Conservation (phyloP, 2,888 invertebrate species). For the Entomobrya multifasciata region DNA sequence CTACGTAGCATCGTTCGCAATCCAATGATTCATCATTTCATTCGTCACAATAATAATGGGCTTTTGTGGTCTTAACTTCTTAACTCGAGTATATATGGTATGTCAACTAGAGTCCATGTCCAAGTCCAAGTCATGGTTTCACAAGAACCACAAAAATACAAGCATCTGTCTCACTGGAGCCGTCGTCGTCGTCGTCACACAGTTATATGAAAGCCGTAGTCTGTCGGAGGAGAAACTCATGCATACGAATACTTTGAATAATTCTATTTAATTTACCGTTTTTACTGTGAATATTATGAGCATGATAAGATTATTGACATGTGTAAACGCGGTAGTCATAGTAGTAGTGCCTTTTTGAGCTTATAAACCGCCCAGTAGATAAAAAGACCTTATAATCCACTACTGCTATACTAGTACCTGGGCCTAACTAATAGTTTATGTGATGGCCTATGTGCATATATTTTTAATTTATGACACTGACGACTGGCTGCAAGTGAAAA, state of each 20-base stretch:
- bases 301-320: constrained; percentile 21
- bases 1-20: background rate
- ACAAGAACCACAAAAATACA: no score
- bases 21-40: constrained; percentile 2
- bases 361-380: background rate
- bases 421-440: background rate
- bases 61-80: no score
- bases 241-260: background rate
- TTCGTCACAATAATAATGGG: no score
- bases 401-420: background rate
- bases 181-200: no score
- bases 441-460: background rate
- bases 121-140: no score
- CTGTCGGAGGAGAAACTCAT: no score
- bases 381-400: background rate
- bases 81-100: no score
- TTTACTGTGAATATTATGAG: background rate
- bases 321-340: constrained; percentile 13
- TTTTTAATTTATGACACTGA: background rate
- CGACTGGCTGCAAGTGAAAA: background rate
- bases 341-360: constrained; percentile 5
- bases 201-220: no score
- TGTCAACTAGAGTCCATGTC: no score
- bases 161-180: no score
- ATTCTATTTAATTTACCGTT: background rate